Conservation (phyloP, 2,888 invertebrate genomes). For the Petrophora chlorosata region DNA sequence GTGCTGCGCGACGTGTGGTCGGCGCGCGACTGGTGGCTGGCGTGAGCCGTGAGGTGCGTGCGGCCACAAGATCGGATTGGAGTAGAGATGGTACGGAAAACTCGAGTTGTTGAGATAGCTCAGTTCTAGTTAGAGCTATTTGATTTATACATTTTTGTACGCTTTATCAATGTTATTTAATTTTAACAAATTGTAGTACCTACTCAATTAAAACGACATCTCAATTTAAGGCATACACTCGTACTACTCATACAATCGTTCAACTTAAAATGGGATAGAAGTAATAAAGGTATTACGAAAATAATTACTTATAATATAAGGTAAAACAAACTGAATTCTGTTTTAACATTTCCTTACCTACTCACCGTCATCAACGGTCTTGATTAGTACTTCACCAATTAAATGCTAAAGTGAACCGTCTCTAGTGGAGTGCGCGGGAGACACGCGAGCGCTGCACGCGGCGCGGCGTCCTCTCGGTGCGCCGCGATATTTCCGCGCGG, state of each 20-base stretch:
- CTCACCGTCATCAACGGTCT: no score
- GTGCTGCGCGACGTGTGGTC: slow-evolving; percentile 51
- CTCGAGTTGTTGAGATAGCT: slow-evolving; percentile 18
- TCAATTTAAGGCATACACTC: no score
- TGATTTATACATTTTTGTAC: not conserved
- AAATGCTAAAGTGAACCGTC: slow-evolving; percentile 20
- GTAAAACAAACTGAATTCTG: no score
- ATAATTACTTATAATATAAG: no score
- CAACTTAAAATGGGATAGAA: no score
- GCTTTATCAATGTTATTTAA: not conserved
- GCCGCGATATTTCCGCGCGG: slow-evolving; percentile 42
- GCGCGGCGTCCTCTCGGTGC: slow-evolving; percentile 57
- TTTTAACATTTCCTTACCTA: no score
- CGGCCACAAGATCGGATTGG: slow-evolving; percentile 23
- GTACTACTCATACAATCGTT: no score
- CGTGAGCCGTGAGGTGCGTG: slow-evolving; percentile 23
- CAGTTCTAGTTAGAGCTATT: slow-evolving; percentile 4
- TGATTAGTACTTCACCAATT: no score
- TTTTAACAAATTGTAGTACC: no score
- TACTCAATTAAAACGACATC: no score
- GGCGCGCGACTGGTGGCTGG: slow-evolving; percentile 71
- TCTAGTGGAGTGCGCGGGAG: slow-evolving; percentile 28
- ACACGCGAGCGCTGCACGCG: slow-evolving; percentile 71
- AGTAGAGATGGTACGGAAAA: slow-evolving; percentile 26
- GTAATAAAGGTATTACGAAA: no score